Evolutionary conservation across 1,140 invertebrate species (phyloP), one percentile per base, ranked within the genome.

Genomic region (Procambarus clarkii): DNA sequence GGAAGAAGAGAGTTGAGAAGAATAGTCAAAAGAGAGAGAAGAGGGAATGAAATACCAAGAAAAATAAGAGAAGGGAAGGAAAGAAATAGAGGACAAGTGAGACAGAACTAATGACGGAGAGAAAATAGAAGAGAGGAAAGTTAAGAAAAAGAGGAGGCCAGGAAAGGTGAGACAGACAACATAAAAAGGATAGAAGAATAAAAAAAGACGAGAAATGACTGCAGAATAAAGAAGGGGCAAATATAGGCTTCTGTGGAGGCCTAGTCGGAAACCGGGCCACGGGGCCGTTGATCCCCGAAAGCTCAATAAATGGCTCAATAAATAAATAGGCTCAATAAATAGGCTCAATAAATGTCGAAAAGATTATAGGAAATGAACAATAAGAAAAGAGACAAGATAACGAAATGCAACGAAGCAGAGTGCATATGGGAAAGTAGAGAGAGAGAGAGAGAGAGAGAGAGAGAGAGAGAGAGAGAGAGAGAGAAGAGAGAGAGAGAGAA

Each of bases 391-490:
- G 34, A 34, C 34, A 34, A 1, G 34, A 34, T 34, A 34, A 34
- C 34, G 18, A 58, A 58, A 58, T 9, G 54, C 8, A 58, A 58
- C 54, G 54, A 13, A 1, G 54, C 7, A 58, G 13, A 58, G 54
- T 9, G 7, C 8, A 13, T 21, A 64, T 18, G 4, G 60, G 15
- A 15, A 2, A 18, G 15, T 13, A 64, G 60, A 64, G 9, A 64
- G 60, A 64, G 60, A 64, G 60, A 64, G 60, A 64, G 60, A n/a
- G 78, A 80, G 45, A 46, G 78, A 80, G 24, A 80, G 45, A 48
- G 78, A 48, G 78, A 48, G 45, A 48, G 78, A 80, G 78, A 80
- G 45, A 46, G 78, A 80, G 78, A 80, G 24, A 48, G 78, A 80
- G 24, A 80, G 45, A 80, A n/a, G 11, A 21, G 60, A 64, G 11